Percentiles rank a stretch among this genome's conserved stretches.
phyloP scores from a whole-genome alignment of 2,797 vertebrate genomes.

The Leptoclinus maculatus region DNA sequence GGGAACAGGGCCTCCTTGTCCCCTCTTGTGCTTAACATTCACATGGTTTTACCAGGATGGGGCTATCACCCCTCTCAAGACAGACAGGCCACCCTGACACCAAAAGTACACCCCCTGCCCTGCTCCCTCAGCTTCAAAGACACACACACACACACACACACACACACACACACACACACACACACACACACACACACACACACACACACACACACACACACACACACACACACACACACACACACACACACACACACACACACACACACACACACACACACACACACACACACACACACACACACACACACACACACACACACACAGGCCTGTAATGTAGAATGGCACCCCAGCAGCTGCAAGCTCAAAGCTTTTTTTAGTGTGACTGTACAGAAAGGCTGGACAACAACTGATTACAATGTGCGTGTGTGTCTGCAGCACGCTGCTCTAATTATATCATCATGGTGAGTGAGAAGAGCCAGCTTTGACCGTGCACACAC shows the following conservation, averaged over 20 bases:
- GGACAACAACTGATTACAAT: conserved; percentile 68
- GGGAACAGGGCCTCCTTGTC: conserved; percentile 62
- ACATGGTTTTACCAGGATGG: conserved; percentile 54
- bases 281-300: conserved; percentile 41
- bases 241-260: conserved; percentile 41
- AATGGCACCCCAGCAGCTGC: conserved; percentile 70
- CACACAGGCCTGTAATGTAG: conserved; percentile 66
- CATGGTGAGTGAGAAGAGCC: conserved; percentile 37
- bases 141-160: conserved; percentile 43
- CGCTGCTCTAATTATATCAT: conserved; percentile 72
- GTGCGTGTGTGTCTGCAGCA: conserved; percentile 55
- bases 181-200: conserved; percentile 50
- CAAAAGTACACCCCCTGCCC: conserved; percentile 23
- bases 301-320: conserved; percentile 37
- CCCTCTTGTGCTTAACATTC: conserved; percentile 48
- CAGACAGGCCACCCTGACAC: conserved; percentile 46
- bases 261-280: conserved; percentile 41
- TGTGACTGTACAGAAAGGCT: conserved; percentile 58
- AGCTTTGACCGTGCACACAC: conserved; percentile 17
- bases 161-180: conserved; percentile 40
- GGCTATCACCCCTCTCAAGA: conserved; percentile 32
- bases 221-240: conserved; percentile 43
- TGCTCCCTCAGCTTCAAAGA: conserved; percentile 47
- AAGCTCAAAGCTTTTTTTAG: conserved; percentile 55
- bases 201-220: conserved; percentile 37